A percentile compares a stretch with the other conserved stretches of the same genome.
These are phyloP conservation scores for Athripsodes cinereus DNA, from an alignment of 2,888 invertebrate species.

Conservation along the genomic window DNA sequence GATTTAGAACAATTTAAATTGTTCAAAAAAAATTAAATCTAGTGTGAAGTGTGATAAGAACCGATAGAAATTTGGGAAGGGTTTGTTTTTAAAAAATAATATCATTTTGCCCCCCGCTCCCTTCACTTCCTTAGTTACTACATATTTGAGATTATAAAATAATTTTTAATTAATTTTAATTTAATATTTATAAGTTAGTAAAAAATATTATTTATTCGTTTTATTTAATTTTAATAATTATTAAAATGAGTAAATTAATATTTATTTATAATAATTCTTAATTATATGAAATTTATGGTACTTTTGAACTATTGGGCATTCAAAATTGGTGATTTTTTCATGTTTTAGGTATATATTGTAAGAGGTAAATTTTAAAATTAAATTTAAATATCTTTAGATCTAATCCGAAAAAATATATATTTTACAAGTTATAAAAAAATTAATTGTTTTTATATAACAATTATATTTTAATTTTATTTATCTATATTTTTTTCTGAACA, in stretches of 20 bases:
- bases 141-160: neutral
- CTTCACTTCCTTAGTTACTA: neutral
- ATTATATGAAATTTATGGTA: conserved; percentile 1
- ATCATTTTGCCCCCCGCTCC: neutral
- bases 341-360: neutral
- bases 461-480: neutral
- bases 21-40: neutral
- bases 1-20: neutral
- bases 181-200: neutral
- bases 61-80: neutral
- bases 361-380: neutral
- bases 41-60: neutral
- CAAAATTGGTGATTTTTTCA: neutral
- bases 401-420: neutral
- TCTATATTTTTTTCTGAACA: neutral
- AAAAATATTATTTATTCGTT: neutral
- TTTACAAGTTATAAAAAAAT: neutral
- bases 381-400: neutral
- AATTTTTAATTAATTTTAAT: neutral
- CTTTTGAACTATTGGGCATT: conserved; percentile 22
- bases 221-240: neutral
- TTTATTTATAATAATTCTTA: neutral
- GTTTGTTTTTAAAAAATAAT: neutral
- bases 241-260: neutral
- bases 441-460: neutral